These are phyloP conservation scores for Leptestheria dahalacensis DNA, from an alignment of 1,140 invertebrate species.

Conservation along the genomic window DNA sequence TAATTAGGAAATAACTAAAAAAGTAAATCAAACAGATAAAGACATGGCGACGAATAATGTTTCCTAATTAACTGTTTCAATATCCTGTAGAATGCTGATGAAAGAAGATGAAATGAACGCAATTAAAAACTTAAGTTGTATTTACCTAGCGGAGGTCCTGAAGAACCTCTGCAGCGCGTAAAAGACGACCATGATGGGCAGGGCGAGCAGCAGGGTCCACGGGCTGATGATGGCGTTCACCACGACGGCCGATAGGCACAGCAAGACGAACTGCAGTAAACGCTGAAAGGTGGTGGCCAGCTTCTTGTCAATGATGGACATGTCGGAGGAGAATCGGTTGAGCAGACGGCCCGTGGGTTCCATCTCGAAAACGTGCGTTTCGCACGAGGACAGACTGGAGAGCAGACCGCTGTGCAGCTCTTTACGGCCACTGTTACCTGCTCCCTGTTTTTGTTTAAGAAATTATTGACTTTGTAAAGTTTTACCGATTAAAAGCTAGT, in stretches of 20 bases:
- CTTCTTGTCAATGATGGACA: slow-evolving; percentile 50
- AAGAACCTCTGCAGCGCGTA: slow-evolving; percentile 54
- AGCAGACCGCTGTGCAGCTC: slow-evolving; percentile 27
- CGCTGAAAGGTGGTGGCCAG: slow-evolving; percentile 54
- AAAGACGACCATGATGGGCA: slow-evolving; percentile 48
- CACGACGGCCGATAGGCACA: slow-evolving; percentile 52
- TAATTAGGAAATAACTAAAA: background rate
- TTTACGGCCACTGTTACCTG: slow-evolving; percentile 26
- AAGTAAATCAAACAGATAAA: too few relatives aligned
- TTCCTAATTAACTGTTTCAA: too few relatives aligned
- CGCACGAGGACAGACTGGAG: slow-evolving; percentile 23
- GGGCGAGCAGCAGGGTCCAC: slow-evolving; percentile 48
- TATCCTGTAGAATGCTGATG: too few relatives aligned
- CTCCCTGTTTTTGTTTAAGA: too few relatives aligned
- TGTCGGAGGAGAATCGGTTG: slow-evolving; percentile 37
- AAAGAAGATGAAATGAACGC: slow-evolving; percentile 9
- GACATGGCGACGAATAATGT: too few relatives aligned
- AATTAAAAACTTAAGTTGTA: too few relatives aligned
- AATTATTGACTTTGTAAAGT: too few relatives aligned
- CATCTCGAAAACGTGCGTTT: slow-evolving; percentile 33
- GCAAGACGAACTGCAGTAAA: slow-evolving; percentile 48
- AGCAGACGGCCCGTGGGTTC: slow-evolving; percentile 37
- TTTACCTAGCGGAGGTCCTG: slow-evolving; percentile 50
- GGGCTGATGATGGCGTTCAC: slow-evolving; percentile 52
- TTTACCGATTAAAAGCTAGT: too few relatives aligned